Evolutionary conservation across 2,888 invertebrate species (phyloP), one percentile per base, ranked within the genome.

Genomic region (Nymphalis polychloros): DNA sequence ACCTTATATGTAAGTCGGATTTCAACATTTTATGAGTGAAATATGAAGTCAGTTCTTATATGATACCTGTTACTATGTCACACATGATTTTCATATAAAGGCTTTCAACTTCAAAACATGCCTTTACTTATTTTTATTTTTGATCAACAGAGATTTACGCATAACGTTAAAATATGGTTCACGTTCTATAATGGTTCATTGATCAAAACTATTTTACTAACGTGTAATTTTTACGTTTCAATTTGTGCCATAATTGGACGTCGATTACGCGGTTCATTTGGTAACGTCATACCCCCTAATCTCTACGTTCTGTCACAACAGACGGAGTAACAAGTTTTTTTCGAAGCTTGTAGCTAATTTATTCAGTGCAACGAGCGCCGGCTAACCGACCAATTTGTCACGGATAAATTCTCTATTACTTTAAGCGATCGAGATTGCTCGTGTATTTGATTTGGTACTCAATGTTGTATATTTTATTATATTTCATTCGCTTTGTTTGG

Each of bases 301-400:
- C 73, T 72, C 65, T 72, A 67, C 66, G 70, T 71, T 74, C 71
- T 75, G 75, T 76, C 75, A 77, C 74, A 77, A 78, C 77, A 77
- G 71, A 76, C 75, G 76, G 69, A 68, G 68, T 74, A 75, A 77
- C 79, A 76, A 78, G 79, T 82, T 83, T 84, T 82, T 79, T 76
- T 73, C 71, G 75, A 76, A 75, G 75, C 78, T 79, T 77, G 77
- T 81, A 78, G 77, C 80, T 86, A 86, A 88, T 86, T 81, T 86
- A 87, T 87, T 84, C 84, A 79, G 82, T 81, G 80, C 83, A 49
- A 59, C 47, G 82, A 77, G 77, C 78, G 82, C 73, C 77, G 80
- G 80, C 79, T 84, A 83, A 84, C 81, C 82, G 82, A 74, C 78
- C 84, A 84, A 88, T 88, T 88, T 87, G 88, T 88, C 85, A 86